Evolutionary conservation across 2,113 vertebrate genomes (phyloP).

Genomic region (Arenaria interpres): DNA sequence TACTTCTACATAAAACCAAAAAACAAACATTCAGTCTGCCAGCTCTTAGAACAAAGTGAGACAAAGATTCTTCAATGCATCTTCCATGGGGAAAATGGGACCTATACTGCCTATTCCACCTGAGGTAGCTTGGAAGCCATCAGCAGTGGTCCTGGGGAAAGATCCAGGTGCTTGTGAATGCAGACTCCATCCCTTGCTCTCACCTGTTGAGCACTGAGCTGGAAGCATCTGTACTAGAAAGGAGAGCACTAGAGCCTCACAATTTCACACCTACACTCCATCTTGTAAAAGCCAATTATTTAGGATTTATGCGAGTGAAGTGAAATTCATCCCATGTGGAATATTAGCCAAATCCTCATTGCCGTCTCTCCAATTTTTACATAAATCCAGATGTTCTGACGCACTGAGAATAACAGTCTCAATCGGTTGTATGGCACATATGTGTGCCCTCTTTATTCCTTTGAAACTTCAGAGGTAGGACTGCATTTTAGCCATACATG

Average conservation of each 20-base stretch:
- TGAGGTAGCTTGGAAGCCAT: neutral
- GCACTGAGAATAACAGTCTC: neutral
- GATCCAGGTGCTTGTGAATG: accelerated
- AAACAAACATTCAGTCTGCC: neutral
- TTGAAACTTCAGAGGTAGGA: neutral
- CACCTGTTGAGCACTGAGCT: accelerated
- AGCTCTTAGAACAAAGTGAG: neutral
- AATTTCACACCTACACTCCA: neutral
- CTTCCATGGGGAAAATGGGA: neutral
- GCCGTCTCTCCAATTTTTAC: neutral
- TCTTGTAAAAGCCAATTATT: neutral
- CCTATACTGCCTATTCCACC: accelerated
- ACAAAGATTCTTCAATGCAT: neutral
- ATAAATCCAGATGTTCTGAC: neutral
- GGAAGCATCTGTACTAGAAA: neutral
- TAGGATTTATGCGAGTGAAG: neutral
- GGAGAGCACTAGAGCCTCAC: neutral
- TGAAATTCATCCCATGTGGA: neutral
- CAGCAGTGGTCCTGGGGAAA: neutral
- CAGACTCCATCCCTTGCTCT: neutral
- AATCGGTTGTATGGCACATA: neutral
- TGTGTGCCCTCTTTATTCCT: neutral
- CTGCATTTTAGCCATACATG: neutral
- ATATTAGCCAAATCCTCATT: neutral
- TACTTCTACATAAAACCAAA: neutral